Conservation (phyloP, 2,888 invertebrate species). For the Chamaedrilus cognettii region DNA sequence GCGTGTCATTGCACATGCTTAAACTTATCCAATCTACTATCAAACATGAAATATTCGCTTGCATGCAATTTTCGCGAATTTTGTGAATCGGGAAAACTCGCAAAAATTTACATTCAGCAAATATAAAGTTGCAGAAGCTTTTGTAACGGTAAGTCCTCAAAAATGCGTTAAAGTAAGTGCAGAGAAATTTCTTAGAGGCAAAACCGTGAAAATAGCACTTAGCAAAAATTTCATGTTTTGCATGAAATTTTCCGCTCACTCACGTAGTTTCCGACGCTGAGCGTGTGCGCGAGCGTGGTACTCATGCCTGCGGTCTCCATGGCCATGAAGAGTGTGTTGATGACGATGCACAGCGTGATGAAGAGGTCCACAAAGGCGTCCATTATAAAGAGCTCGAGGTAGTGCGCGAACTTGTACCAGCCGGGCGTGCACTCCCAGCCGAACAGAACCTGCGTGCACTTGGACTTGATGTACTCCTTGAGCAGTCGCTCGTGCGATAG, state of each 20-base stretch:
- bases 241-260: no score
- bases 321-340: constrained; percentile 98
- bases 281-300: constrained; percentile 75
- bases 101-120: no score
- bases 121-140: no score
- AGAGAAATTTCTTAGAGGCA: no score
- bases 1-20: not conserved
- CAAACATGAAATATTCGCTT: no score
- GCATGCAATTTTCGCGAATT: no score
- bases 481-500: constrained; percentile 13
- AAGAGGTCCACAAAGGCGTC: constrained; percentile 98
- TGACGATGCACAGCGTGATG: constrained; percentile 96
- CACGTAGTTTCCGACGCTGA: constrained; percentile 94
- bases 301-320: constrained; percentile 94
- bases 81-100: no score
- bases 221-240: no score
- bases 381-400: constrained; percentile 85
- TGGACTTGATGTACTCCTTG: constrained; percentile 46
- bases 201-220: no score
- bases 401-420: constrained; percentile 70
- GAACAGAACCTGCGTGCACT: constrained; percentile 47
- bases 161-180: no score
- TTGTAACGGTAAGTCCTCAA: no score
- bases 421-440: constrained; percentile 91
- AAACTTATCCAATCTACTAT: not conserved